phyloP scores from a whole-genome alignment of 2,888 invertebrate species.

The Argyresthia goedartella region DNA sequence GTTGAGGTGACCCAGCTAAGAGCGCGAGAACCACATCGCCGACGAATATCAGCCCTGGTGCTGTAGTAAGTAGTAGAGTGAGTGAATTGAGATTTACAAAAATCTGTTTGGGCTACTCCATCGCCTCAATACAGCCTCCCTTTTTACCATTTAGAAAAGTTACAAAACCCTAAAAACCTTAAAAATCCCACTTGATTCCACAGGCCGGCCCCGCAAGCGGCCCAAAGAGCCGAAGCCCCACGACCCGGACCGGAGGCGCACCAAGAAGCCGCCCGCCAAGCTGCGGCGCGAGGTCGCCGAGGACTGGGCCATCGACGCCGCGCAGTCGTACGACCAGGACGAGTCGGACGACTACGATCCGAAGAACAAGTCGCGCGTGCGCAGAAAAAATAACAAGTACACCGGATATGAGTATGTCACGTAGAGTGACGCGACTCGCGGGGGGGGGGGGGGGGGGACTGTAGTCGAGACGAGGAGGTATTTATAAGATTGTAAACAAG shows the following conservation, averaged over 20 bases:
- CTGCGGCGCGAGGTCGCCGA: conserved; percentile 31
- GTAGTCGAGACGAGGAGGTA: no score
- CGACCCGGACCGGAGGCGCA: conserved; percentile 21
- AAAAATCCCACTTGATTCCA: no score
- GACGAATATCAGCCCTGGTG: conserved; percentile 49
- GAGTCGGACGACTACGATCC: conserved; percentile 42
- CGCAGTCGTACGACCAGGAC: conserved; percentile 41
- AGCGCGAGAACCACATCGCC: conserved; percentile 53
- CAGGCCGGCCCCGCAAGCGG: no score
- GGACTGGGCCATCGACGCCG: conserved; percentile 52
- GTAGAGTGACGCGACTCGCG: no score
- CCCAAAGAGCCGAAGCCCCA: conserved; percentile 6
- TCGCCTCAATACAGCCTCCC: no score
- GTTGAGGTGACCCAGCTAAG: conserved; percentile 57
- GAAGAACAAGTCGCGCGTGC: conserved; percentile 41
- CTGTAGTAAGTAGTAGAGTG: conserved; percentile 36
- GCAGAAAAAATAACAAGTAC: conserved; percentile 64
- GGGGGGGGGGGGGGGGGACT: no score
- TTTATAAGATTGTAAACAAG: no score
- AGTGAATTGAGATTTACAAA: no score
- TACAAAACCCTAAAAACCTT: no score
- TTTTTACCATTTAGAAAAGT: no score
- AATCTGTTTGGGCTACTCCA: no score
- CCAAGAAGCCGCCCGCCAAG: conserved; percentile 21
- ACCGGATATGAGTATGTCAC: conserved; percentile 57